Evolutionary conservation across 1,140 invertebrate genomes (phyloP), one percentile per base, ranked within the genome.

Genomic region (Ruditapes philippinarum): DNA sequence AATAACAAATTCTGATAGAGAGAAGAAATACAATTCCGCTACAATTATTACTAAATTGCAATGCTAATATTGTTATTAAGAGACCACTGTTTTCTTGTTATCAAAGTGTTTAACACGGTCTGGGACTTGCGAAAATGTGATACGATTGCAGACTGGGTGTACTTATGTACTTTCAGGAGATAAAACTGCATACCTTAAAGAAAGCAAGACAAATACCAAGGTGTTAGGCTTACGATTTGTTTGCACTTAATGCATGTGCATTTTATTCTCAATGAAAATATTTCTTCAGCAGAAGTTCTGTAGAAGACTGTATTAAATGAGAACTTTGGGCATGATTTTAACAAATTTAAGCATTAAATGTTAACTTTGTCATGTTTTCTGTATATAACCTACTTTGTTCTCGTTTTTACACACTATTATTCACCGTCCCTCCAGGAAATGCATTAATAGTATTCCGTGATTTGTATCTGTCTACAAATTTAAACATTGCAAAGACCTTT

Each of bases 401-500:
- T 25, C 25, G 9, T 62, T 62, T 62, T 62, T 62, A 25, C 57
- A 62, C 57, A 62, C 65, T 2, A n/a, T 70, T 70, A 38, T 70
- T 70, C 65, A 70, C 38, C 65, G n/a, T 78, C 33, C 33, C 74
- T 22, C 74, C 74, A 78, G 49, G 49, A 78, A 57, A 54, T 54
- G 33, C 42, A 28, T 76, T 51, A 51, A 31, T 25, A 22, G 22
- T 22, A 42, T 28, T 25, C 45, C 28, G 31, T 49, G 74, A 78
- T 78, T 51, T 1, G 45, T 78, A 78, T 49, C 45, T 78, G 74
- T 78, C 74, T 78, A 70, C 65, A 36, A 70, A 31, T 78, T 51
- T 49, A 49, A 78, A 78, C 45, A 31, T 49, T 31, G 74, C 74
- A 78, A 78, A 78, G 36, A 54, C 42, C 45, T 51, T n/a, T 49